A percentile compares a stretch with the other conserved stretches of the same genome.
Conservation (phyloP, 2,888 invertebrate genomes). For the Eurois occulta region DNA sequence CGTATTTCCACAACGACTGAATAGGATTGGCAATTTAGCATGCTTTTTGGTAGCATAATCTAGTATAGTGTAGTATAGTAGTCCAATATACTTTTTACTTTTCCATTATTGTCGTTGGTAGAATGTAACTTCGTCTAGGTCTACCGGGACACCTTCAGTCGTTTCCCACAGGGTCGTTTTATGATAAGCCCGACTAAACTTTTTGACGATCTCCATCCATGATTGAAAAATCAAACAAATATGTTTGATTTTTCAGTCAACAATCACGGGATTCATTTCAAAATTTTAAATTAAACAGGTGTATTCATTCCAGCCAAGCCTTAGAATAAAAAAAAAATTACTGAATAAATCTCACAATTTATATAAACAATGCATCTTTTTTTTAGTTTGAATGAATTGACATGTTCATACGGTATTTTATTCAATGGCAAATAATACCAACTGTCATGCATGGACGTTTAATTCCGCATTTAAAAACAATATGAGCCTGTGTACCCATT, state of each 20-base stretch:
- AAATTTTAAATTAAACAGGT: not conserved
- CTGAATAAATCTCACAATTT: not conserved
- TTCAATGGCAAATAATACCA: not conserved
- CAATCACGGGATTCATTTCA: not conserved
- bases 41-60: too few species aligned
- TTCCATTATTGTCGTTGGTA: too few species aligned
- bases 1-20: not conserved
- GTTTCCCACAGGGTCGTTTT: not conserved
- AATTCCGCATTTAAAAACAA: not conserved
- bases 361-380: not conserved
- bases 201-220: not conserved
- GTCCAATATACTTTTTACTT: too few species aligned
- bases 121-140: not conserved
- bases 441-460: not conserved
- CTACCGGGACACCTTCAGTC: not conserved
- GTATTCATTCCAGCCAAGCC: not conserved
- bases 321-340: not conserved
- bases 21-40: not conserved
- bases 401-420: not conserved
- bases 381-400: not conserved
- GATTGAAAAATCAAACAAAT: too few species aligned
- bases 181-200: not conserved
- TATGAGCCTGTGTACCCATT: not conserved
- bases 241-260: not conserved
- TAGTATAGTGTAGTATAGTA: too few species aligned